Evolutionary conservation across 2,113 vertebrate genomes (phyloP).

Genomic region (Rhynchopsitta pachyrhyncha): DNA sequence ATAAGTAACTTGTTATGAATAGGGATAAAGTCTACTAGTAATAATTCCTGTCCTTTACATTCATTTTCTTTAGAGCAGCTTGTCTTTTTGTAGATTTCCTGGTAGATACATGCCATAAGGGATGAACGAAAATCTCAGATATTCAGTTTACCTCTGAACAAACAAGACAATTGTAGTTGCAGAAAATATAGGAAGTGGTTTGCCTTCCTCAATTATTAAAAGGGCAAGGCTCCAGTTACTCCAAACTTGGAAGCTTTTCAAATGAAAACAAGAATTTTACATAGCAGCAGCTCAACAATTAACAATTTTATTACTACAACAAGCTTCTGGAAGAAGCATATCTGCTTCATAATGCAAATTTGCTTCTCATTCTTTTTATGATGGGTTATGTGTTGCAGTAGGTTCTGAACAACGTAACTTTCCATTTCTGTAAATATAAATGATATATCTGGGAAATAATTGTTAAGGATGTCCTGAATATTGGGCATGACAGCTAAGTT

Average conservation of each 20-base stretch:
- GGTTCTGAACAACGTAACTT: neutral
- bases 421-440: neutral
- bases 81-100: neutral
- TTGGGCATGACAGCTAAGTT: neutral
- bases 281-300: neutral
- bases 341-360: neutral
- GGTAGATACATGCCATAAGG: neutral
- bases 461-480: neutral
- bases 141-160: neutral
- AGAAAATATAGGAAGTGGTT: neutral
- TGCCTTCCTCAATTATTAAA: neutral
- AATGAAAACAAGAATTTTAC: neutral
- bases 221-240: neutral
- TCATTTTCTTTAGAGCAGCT: neutral
- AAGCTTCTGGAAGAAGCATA: neutral
- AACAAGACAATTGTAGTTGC: neutral
- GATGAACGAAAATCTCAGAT: neutral
- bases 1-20: neutral
- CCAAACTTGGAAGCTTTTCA: neutral
- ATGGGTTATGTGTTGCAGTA: neutral
- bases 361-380: neutral
- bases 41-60: neutral
- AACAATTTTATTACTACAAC: neutral
- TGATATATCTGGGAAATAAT: neutral
- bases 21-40: neutral